Evolutionary conservation across 2,113 vertebrate species (phyloP).

Genomic region (Chiloscyllium plagiosum): DNA sequence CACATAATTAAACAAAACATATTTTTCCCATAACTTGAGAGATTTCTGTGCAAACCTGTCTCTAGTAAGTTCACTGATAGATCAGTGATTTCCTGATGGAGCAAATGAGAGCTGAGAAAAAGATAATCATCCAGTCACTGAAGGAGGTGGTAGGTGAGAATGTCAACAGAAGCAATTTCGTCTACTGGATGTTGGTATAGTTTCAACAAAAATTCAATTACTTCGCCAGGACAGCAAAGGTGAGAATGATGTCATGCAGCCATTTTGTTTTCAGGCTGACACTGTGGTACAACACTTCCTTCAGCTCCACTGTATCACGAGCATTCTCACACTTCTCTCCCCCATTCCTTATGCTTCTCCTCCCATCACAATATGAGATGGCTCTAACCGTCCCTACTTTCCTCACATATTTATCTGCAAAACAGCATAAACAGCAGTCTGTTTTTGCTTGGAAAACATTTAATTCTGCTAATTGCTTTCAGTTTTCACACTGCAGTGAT

Average conservation of each 20-base stretch:
- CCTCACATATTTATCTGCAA: background rate
- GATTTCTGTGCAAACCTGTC: background rate
- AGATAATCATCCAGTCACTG: background rate
- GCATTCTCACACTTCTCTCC: background rate
- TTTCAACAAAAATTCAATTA: background rate
- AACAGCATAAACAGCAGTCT: background rate
- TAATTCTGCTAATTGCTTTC: background rate
- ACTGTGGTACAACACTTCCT: background rate
- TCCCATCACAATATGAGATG: background rate
- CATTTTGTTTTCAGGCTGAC: background rate
- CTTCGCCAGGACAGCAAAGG: background rate
- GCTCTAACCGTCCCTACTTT: background rate
- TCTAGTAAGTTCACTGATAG: background rate
- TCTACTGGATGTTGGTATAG: background rate
- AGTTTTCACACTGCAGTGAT: background rate
- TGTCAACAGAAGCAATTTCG: background rate
- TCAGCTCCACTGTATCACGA: background rate
- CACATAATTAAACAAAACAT: background rate
- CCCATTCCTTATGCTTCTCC: background rate
- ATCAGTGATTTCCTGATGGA: background rate
- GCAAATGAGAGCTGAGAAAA: background rate
- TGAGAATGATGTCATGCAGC: background rate
- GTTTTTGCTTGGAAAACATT: background rate
- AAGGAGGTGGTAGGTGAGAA: background rate
- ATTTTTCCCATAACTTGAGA: background rate